These are phyloP conservation scores for Ochotona curzoniae DNA, from an alignment of 2,113 vertebrate species.

Conservation along the genomic window DNA sequence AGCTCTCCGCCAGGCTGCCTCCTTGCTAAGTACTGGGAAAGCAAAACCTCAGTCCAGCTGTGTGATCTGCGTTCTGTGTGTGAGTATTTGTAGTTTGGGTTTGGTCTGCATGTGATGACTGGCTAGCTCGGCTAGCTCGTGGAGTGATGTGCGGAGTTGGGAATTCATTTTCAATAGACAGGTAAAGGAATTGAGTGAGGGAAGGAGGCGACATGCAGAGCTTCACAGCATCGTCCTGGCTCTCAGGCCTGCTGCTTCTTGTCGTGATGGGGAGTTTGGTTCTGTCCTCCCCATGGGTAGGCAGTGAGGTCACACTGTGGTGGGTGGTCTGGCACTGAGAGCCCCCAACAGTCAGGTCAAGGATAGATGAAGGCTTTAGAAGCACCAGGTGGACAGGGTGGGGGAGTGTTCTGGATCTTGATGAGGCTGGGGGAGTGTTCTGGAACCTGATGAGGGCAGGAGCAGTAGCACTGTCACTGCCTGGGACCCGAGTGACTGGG, in stretches of 20 bases:
- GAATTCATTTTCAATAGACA: no score
- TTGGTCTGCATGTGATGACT: neutral
- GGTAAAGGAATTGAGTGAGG: neutral
- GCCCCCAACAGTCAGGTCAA: no score
- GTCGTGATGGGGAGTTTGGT: neutral
- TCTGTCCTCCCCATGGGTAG: neutral
- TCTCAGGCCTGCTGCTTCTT: neutral
- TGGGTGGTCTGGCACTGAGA: no score
- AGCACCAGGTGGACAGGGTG: neutral
- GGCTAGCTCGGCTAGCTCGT: neutral
- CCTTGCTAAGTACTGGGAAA: neutral
- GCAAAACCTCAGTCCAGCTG: neutral
- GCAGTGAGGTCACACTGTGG: rapidly evolving
- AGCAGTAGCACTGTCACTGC: no score
- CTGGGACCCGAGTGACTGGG: no score
- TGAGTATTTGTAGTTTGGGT: neutral
- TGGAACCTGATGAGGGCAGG: neutral
- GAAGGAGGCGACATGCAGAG: neutral
- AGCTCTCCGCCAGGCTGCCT: neutral
- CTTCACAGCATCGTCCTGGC: neutral
- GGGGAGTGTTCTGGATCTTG: neutral
- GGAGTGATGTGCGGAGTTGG: neutral
- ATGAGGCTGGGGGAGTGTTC: no score
- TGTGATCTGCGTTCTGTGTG: neutral
- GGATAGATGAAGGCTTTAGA: neutral